phyloP scores from a whole-genome alignment of 2,797 vertebrate species.

The Tamandua tetradactyla region DNA sequence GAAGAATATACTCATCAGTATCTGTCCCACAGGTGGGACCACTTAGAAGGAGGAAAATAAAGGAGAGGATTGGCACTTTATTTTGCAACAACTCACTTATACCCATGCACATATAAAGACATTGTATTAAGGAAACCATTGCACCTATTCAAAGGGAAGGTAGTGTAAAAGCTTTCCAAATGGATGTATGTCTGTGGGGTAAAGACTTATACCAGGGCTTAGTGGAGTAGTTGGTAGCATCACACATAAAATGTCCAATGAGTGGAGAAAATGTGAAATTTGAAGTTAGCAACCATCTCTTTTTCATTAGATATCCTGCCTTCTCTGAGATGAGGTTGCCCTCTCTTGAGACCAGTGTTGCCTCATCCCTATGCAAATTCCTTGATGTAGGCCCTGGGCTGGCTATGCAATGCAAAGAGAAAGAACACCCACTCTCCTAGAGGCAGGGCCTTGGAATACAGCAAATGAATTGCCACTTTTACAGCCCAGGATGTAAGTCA shows the following conservation, averaged over 20 bases:
- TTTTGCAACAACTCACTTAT: background rate
- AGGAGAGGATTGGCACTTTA: background rate
- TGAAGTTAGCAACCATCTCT: background rate
- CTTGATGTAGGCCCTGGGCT: background rate
- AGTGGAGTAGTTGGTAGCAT: background rate
- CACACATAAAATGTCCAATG: background rate
- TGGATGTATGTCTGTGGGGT: background rate
- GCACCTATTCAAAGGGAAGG: background rate
- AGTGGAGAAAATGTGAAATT: background rate
- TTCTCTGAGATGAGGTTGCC: background rate
- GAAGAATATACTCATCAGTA: background rate
- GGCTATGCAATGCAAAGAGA: background rate
- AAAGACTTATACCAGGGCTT: background rate
- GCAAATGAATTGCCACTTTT: background rate
- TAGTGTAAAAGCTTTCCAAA: background rate
- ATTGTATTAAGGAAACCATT: background rate
- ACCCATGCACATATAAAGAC: background rate
- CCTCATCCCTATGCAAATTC: background rate
- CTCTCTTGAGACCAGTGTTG: background rate
- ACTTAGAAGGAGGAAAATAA: background rate
- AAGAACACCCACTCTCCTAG: constrained; percentile 50
- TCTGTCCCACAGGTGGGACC: background rate
- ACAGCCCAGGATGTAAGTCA: background rate
- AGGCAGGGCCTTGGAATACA: background rate
- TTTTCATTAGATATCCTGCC: background rate